Evolutionary conservation across 2,888 invertebrate species (phyloP).

Genomic region (Cryptocheilus praepositus): DNA sequence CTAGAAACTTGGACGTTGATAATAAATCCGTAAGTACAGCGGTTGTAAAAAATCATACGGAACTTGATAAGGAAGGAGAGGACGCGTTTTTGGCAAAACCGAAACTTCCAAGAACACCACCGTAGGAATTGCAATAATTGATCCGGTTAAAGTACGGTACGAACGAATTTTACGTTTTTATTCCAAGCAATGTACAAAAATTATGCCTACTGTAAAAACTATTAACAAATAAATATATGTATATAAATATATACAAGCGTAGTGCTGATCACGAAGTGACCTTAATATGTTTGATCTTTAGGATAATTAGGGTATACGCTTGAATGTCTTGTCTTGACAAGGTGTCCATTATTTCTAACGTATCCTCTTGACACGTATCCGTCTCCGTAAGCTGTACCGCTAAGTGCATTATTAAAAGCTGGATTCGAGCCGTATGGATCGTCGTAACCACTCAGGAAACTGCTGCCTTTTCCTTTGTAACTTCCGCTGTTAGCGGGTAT

Average conservation of each 20-base stretch:
- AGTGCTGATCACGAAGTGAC: not conserved
- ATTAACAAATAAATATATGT: conserved; percentile 1
- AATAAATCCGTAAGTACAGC: conserved; percentile 3
- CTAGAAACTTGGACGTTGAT: conserved; percentile 27
- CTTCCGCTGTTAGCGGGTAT: conserved; percentile 46
- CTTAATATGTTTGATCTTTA: conserved; percentile 3
- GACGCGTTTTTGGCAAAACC: conserved; percentile 67
- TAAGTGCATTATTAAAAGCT: conserved; percentile 10
- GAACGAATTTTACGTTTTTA: not conserved
- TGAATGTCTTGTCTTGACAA: conserved; percentile 41
- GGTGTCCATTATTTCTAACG: not conserved
- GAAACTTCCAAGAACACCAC: conserved; percentile 65
- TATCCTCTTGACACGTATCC: not conserved
- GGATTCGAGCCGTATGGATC: conserved; percentile 49
- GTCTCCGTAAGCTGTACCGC: conserved; percentile 1
- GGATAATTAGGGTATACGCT: conserved; percentile 29
- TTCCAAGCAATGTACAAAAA: conserved; percentile 10
- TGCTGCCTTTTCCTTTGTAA: conserved; percentile 56
- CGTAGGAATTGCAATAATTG: conserved; percentile 27
- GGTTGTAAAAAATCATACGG: conserved; percentile 18
- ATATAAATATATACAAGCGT: conserved; percentile 3
- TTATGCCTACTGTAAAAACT: not conserved
- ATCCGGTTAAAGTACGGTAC: not conserved
- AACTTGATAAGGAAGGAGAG: conserved; percentile 45
- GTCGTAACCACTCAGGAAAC: conserved; percentile 37